Conservation (phyloP, 2,888 invertebrate genomes). For the Limenitis camilla region DNA sequence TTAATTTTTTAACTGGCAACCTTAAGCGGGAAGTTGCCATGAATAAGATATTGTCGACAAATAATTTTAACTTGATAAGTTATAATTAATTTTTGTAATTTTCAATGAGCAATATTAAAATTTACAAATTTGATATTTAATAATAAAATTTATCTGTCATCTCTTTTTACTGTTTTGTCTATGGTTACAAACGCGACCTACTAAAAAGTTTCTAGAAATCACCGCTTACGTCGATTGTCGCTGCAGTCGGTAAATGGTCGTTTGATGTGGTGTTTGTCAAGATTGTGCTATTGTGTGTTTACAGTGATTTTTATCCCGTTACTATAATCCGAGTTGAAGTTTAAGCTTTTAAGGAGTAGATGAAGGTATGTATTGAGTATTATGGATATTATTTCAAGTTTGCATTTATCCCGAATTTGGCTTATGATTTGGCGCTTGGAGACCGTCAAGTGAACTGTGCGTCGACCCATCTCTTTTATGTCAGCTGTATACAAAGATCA, state of each 20-base stretch:
- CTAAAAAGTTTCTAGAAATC: slow-evolving; percentile 51
- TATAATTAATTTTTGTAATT: too few species aligned
- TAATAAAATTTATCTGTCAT: background rate
- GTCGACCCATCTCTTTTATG: slow-evolving; percentile 65
- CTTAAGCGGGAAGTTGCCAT: too few species aligned
- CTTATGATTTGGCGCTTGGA: slow-evolving; percentile 58
- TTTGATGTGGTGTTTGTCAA: slow-evolving; percentile 79
- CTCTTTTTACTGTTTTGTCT: background rate
- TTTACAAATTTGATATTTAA: background rate
- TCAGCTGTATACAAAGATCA: slow-evolving; percentile 73
- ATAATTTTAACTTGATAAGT: too few species aligned
- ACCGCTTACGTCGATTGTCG: slow-evolving; percentile 59
- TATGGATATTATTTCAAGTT: slow-evolving; percentile 32
- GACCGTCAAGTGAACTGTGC: slow-evolving; percentile 45
- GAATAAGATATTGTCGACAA: too few species aligned
- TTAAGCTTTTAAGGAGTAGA: slow-evolving; percentile 76
- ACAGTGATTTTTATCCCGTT: slow-evolving; percentile 70
- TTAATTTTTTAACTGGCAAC: too few species aligned
- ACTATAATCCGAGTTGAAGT: slow-evolving; percentile 66
- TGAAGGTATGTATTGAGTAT: slow-evolving; percentile 70
- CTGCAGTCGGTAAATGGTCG: slow-evolving; percentile 80
- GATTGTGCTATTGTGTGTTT: slow-evolving; percentile 78
- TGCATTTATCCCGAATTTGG: slow-evolving; percentile 25
- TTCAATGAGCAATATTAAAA: too few species aligned
- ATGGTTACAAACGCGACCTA: slow-evolving; percentile 27